Base-by-base conservation (phyloP, 2,797 vertebrate species). In the Buphagus erythrorhynchus region DNA sequence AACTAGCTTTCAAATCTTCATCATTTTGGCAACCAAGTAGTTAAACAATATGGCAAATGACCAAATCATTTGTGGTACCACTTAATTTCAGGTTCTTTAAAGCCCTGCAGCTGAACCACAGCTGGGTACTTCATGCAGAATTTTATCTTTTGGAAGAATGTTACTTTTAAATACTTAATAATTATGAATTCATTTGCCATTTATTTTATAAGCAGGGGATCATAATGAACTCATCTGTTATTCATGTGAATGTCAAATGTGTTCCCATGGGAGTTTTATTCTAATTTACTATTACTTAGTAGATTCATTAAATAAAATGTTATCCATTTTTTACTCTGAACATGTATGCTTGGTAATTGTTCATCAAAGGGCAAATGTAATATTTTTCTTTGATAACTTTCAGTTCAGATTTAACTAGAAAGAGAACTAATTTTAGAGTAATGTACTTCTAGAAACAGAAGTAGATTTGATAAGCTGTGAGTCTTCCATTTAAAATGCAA, bases 171-270 rank as follows among this genome's bases (percentile, higher is more conserved):
- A 97, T 96, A 93, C 91, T 94, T 97, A 97, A 97, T 97, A 97
- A 98, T 97, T 97, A 97, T 88, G 91, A 97, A 96, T 97, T 97
- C 88, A 97, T 97, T 97, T 97, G 75, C 95, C 97, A 96, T 96
- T 96, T 95, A 96, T 97, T 96, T 94, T 94, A 95, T 82, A 95
- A 97, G 92, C 93, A 94, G 74, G 57, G 74, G 91, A 96, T 97
- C 95, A 95, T 97, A 97, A 97, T 93, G 97, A 97, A 95, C 90
- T 97, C 96, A 97, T 97, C 90, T 78, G 77, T 96, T 97, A 97
- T 98, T 97, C 97, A 97, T 92, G 86, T 88, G 93, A 92, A 95
- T 96, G 82, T 97, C 96, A 97, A 97, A 97, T 78, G 66, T 73
- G 75, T 73, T 95, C 93, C 94, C 89, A 96, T 2, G 28, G 89